phyloP scores from a whole-genome alignment of 2,113 vertebrate species.

The Microcebus griseorufus region DNA sequence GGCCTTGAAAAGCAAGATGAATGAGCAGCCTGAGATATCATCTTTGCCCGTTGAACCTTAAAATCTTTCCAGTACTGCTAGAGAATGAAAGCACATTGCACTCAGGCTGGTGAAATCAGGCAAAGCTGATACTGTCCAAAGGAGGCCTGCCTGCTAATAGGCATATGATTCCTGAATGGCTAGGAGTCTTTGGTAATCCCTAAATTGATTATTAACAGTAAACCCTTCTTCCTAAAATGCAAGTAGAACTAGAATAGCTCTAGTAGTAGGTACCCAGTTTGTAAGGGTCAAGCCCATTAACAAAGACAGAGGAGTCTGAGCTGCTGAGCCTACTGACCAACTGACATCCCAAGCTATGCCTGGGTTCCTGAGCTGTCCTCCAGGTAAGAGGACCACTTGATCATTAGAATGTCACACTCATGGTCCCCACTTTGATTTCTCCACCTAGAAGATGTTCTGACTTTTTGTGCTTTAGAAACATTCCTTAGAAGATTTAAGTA shows the following conservation, averaged over 20 bases:
- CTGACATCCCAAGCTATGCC: too few relatives aligned
- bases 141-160: not conserved
- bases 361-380: not conserved
- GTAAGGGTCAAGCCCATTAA: not conserved
- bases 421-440: not conserved
- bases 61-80: not conserved
- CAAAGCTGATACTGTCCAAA: too few relatives aligned
- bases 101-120: not conserved
- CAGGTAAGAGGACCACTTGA: fast-evolving
- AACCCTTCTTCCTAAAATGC: not conserved
- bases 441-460: not conserved
- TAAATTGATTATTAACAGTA: not conserved
- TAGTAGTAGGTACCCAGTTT: fast-evolving
- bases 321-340: not conserved
- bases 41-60: not conserved
- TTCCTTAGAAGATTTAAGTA: not conserved
- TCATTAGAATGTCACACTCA: not conserved
- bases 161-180: fast-evolving
- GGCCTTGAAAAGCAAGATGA: not conserved
- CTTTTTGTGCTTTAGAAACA: not conserved
- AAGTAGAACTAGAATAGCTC: not conserved
- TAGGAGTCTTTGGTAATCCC: not conserved
- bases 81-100: not conserved
- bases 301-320: not conserved
- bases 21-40: not conserved